Evolutionary conservation across 2,113 vertebrate species (phyloP).

Genomic region (Serranochromis macrocephalus): DNA sequence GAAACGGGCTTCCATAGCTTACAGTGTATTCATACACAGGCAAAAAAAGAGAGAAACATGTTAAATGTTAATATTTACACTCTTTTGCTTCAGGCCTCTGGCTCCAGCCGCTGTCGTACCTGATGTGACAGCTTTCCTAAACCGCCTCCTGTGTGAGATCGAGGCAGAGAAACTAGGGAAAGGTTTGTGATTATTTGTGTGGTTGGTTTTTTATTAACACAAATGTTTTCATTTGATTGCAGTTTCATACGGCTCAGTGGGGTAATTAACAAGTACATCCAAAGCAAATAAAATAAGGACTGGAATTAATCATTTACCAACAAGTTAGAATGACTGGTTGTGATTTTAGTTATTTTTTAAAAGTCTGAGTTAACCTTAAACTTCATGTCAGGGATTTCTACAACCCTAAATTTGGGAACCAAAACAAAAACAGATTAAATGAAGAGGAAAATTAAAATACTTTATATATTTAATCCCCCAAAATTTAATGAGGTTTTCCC

Average conservation of each 20-base stretch:
- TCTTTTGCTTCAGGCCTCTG: conserved; percentile 72
- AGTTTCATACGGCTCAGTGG: background rate
- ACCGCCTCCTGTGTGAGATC: conserved; percentile 73
- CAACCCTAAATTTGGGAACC: fast-evolving
- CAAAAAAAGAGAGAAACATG: background rate
- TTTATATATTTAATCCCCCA: background rate
- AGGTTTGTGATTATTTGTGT: conserved; percentile 67
- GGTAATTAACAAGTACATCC: fast-evolving
- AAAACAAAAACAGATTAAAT: background rate
- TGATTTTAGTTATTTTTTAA: background rate
- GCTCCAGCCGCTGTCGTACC: conserved; percentile 67
- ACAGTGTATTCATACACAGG: background rate
- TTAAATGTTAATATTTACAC: background rate
- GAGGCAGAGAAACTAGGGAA: conserved; percentile 68
- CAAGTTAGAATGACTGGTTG: background rate
- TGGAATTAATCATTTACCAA: background rate
- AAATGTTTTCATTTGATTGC: background rate
- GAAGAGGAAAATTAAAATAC: background rate
- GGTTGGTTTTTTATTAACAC: background rate
- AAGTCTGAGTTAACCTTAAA: background rate
- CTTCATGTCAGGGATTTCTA: background rate
- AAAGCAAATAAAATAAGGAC: background rate
- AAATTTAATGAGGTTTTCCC: fast-evolving
- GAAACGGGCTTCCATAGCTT: no score
- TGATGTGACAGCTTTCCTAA: conserved; percentile 64